Conservation (phyloP, 2,797 vertebrate genomes). For the Alfaro cultratus region DNA sequence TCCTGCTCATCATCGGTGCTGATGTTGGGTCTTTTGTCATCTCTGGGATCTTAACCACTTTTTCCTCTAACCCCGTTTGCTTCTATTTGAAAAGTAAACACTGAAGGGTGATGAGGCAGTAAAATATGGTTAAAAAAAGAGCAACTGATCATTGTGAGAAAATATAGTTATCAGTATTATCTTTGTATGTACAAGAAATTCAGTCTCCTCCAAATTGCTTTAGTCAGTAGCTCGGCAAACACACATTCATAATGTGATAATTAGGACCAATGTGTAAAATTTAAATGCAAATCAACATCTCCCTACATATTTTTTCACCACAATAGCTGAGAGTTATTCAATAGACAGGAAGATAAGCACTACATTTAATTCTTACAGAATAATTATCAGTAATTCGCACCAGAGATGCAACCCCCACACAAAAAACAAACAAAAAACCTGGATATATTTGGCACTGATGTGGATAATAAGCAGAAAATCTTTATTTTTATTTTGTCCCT, state of each 20-base stretch:
- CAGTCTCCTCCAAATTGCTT: conserved; percentile 34
- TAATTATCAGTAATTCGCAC: conserved; percentile 36
- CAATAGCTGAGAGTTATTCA: conserved; percentile 45
- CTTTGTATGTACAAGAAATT: conserved; percentile 43
- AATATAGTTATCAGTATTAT: conserved; percentile 45
- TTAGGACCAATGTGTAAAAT: conserved; percentile 66
- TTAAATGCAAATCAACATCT: conserved; percentile 69
- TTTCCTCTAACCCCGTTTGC: conserved; percentile 6
- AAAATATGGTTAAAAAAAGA: conserved; percentile 23
- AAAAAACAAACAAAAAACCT: conserved; percentile 7
- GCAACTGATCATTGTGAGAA: conserved; percentile 26
- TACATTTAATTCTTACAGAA: conserved; percentile 2
- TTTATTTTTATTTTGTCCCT: conserved; percentile 42
- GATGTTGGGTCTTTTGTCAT: conserved; percentile 35
- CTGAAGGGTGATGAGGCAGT: conserved; percentile 44
- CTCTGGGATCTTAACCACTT: conserved; percentile 2
- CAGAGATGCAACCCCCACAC: background rate
- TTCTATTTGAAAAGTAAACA: conserved; percentile 63
- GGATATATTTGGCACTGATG: conserved; percentile 41
- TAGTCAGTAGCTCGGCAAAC: conserved; percentile 46
- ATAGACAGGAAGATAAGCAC: conserved; percentile 20
- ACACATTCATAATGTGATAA: conserved; percentile 63
- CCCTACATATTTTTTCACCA: conserved; percentile 45
- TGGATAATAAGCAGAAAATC: conserved; percentile 43
- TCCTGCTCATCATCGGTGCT: conserved; percentile 10